Conservation (phyloP, 2,113 vertebrate species). For the Octodon degus region DNA sequence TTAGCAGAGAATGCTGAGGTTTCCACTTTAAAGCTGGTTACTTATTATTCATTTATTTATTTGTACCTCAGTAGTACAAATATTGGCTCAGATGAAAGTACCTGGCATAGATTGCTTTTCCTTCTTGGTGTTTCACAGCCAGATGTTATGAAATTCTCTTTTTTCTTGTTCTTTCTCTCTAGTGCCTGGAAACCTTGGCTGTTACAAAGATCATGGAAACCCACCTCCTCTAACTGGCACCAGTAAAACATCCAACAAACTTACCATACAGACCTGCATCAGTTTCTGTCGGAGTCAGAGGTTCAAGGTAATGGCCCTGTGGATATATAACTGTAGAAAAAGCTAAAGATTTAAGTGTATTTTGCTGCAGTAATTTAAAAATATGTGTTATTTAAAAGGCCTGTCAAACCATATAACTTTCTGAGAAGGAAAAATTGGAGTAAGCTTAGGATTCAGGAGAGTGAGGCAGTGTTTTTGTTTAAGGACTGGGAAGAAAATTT, state of each 20-base stretch:
- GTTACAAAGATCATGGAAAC: conserved; percentile 96
- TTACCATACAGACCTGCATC: conserved; percentile 97
- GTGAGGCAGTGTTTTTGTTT: neutral
- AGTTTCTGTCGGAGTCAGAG: conserved; percentile 94
- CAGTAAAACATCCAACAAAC: conserved; percentile 95
- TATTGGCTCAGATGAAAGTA: conserved; percentile 22
- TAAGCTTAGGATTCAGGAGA: neutral
- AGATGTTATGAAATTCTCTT: conserved; percentile 62
- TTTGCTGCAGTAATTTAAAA: conserved; percentile 13
- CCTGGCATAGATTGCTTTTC: conserved; percentile 10
- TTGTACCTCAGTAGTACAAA: conserved; percentile 48
- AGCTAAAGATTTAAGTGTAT: neutral
- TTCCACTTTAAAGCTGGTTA: neutral
- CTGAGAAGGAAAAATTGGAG: conserved; percentile 6
- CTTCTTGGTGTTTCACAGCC: conserved; percentile 58
- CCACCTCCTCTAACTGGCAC: conserved; percentile 93
- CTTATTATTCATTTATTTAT: conserved; percentile 26
- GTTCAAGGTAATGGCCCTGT: conserved; percentile 90
- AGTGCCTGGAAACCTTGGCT: conserved; percentile 99
- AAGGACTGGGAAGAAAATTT: neutral
- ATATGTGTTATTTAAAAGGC: neutral
- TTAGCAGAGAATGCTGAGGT: neutral
- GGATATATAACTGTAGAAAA: neutral
- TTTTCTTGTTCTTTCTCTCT: conserved; percentile 71
- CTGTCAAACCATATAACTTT: neutral